phyloP scores from a whole-genome alignment of 2,888 invertebrate genomes.

The Ephialtes manifestator region DNA sequence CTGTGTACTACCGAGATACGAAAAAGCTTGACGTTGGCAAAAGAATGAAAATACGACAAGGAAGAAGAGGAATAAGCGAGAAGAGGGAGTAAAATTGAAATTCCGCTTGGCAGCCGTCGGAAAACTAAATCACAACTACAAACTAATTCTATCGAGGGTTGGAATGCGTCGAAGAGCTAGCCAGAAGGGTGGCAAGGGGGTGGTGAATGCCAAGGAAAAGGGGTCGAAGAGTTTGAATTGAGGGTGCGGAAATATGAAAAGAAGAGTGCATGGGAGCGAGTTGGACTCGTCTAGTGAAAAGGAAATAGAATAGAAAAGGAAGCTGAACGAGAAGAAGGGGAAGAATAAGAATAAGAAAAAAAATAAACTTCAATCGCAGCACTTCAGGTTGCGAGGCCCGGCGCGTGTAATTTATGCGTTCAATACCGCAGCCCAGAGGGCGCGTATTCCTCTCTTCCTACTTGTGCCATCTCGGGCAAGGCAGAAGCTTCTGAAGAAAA shows the following conservation, averaged over 20 bases:
- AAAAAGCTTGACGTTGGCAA: conserved; percentile 24
- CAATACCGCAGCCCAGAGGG: conserved; percentile 76
- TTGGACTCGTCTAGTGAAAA: conserved; percentile 45
- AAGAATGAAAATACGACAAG: conserved; percentile 19
- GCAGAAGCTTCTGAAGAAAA: conserved; percentile 44
- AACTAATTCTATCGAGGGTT: conserved; percentile 76
- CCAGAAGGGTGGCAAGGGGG: conserved; percentile 48
- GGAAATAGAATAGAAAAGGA: conserved; percentile 57
- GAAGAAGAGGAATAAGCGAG: conserved; percentile 13
- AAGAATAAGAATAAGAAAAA: conserved; percentile 42
- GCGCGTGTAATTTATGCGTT: conserved; percentile 80
- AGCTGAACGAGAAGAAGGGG: conserved; percentile 35
- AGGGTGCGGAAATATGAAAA: conserved; percentile 62
- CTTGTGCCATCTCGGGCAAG: conserved; percentile 54
- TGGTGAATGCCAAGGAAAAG: conserved; percentile 54
- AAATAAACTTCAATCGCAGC: conserved; percentile 75
- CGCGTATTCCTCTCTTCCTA: conserved; percentile 62
- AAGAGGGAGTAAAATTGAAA: conserved; percentile 74
- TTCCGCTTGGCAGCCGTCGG: conserved; percentile 66
- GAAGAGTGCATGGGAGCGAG: conserved; percentile 41
- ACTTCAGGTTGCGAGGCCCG: conserved; percentile 72
- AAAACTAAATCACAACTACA: conserved; percentile 80
- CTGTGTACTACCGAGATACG: not conserved
- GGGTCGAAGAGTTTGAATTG: conserved; percentile 63
- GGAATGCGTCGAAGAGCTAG: conserved; percentile 22